phyloP scores from a whole-genome alignment of 1,140 invertebrate genomes.

The Papilio polyxenes region DNA sequence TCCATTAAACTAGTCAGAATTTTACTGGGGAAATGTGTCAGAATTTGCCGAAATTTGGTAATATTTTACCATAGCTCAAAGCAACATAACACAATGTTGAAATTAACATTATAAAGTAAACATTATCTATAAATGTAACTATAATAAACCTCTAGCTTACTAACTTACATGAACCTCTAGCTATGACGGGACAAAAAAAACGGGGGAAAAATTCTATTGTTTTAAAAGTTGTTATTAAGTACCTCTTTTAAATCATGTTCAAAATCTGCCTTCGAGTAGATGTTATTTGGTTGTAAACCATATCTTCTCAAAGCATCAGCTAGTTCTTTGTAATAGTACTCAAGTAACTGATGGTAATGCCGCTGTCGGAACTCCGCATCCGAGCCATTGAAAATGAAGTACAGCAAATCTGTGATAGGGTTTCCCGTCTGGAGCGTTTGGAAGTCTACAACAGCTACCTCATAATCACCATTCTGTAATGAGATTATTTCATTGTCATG shows the following conservation, averaged over 20 bases:
- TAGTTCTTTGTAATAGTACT: conserved; percentile 70
- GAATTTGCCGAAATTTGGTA: too few relatives aligned
- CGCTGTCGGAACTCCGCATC: conserved; percentile 57
- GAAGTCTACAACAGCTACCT: conserved; percentile 73
- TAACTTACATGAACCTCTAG: too few relatives aligned
- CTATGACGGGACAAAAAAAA: too few relatives aligned
- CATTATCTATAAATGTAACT: too few relatives aligned
- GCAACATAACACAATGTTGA: too few relatives aligned
- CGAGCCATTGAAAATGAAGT: conserved; percentile 76
- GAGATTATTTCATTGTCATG: too few relatives aligned
- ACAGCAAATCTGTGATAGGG: conserved; percentile 72
- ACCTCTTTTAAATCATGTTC: conserved; percentile 42
- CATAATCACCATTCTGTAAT: conserved; percentile 49
- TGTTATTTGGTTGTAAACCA: conserved; percentile 25
- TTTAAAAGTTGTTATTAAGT: neutral
- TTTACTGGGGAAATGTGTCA: too few relatives aligned
- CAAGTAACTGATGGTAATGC: conserved; percentile 67
- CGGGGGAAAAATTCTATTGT: too few relatives aligned
- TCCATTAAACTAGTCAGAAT: too few relatives aligned
- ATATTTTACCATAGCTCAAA: too few relatives aligned
- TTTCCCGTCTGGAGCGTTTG: conserved; percentile 73
- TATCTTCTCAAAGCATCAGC: conserved; percentile 18
- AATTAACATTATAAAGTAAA: too few relatives aligned
- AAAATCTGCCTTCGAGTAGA: conserved; percentile 40
- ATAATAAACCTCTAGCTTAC: too few relatives aligned